Base-by-base conservation (phyloP, 92 coral and sea anemone genomes). In the Zoanthus sansibaricus region DNA sequence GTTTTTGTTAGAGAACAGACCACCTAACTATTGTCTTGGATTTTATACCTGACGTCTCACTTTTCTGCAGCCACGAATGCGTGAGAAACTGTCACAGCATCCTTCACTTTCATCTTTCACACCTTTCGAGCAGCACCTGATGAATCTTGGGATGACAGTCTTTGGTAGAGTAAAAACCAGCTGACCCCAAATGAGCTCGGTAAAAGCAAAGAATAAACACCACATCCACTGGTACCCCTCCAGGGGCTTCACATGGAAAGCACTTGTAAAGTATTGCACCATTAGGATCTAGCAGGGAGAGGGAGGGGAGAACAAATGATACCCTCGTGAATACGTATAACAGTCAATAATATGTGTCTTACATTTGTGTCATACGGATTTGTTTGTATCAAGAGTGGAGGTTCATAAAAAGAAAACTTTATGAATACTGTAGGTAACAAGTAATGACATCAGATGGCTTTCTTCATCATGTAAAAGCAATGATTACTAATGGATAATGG, bases 171-270 rank as follows among this genome's bases (percentile, higher is more conserved):
- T 87, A 71, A 95, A 93, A 64, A 95, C 84, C 77, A 95, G 69
- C 86, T 95, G 98, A 37, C 89, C 98, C 98, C 98, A 95, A 82
- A 95, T 79, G 48, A 95, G 92, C 94, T 93, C 98, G 5, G 94
- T 89, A 76, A 95, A 93, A 12, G 94, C 98, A 74, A 95, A 91
- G 83, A 95, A 95, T 59, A 91, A 49, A 73, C 98, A 93, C 98
- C 98, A 95, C 87, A 91, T 48, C 98, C 98, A 95, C 90, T 95
- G 98, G 37, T 95, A 87, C 77, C 91, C 92, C 79, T 95, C 98
- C 94, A 95, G 86, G 12, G 89, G 88, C 52, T 78, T 78, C 9
- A 95, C 98, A 52, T 94, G 95, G 90, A 95, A 95, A 20, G 96
- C 92, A 73, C 92, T 85, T 69, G 92, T 87, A 85, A 95, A 95